Evolutionary conservation across 2,888 invertebrate genomes (phyloP), one percentile per base, ranked within the genome.

Genomic region (Spilarctia lutea): DNA sequence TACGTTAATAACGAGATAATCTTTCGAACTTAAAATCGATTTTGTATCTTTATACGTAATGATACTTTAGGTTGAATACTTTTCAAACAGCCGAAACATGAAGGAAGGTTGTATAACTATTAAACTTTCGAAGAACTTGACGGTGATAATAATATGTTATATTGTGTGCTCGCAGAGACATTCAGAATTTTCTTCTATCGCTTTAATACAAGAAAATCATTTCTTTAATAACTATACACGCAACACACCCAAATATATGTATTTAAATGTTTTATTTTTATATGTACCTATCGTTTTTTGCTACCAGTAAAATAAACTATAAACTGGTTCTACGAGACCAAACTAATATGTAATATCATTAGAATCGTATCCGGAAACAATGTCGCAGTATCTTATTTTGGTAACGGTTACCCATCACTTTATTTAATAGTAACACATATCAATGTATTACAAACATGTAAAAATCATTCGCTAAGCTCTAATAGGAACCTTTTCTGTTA

Each of bases 271-370:
- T 74, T 74, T 42, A 65, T 66, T 74, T 42, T 70, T 70, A 74
- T 69, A 74, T 75, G 68, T 68, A 71, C n/a, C 33, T 63, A 35
- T 65, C 30, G 68, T 72, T 75, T 75, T 75, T 75, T 68, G 65
- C 68, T 63, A 71, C 71, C 68, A 63, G 71, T 75, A n/a, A n/a
- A n/a, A n/a, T 35, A 75, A 52, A 65, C 48, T 48, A 52, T 27
- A 35, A 39, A 75, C 75, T 68, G 71, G 75, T 72, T 75, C 35
- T 68, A 75, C 24, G 65, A 68, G 71, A 72, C 68, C 71, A 71
- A 66, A 52, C 35, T 39, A 65, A 75, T 71, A n/a, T n/a, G n/a
- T n/a, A 72, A 68, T 65, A 45, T 65, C 48, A 68, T 68, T 75
- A 35, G 68, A 60, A 30, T 52, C 48, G 63, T 71, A 72, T 72